Evolutionary conservation across 2,113 vertebrate genomes (phyloP), one percentile per base, ranked within the genome.

Genomic region (Poeciliopsis prolifica): DNA sequence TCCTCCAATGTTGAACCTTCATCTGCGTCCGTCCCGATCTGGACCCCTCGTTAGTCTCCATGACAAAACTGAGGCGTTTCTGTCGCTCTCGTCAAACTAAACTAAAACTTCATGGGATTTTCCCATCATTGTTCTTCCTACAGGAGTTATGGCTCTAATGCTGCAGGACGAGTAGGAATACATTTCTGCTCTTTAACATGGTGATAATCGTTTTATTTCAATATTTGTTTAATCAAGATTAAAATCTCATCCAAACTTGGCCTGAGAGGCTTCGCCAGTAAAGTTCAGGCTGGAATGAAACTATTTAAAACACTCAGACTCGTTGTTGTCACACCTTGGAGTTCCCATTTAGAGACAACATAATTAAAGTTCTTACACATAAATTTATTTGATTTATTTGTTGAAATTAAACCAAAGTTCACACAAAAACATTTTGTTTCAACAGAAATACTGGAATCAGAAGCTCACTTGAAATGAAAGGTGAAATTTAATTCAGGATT

Each of bases 121-220:
- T 84, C 84, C 75, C 3, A 30, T 78, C 74, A 83, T 86, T 84
- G 82, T 86, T 74, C 48, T 65, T 15, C 44, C 15, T 69, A 37
- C 80, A 77, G 80, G 66, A 79, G 71, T 78, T 72, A 28, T 61
- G 64, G 58, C 58, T 75, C 73, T 37, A 77, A 83, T 64, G 74
- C 78, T 4, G 64, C 48, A 67, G 60, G 44, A 74, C 40, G 1
- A 26, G 61, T 48, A 72, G 31, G 22, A 31, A 61, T 4, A 42
- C 14, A 13, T 61, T 35, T 60, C 72, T 33, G 28, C 26, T 22
- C 15, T 40, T 65, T 42, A 65, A 10, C 60, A 30, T 65, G 73
- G 31, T 40, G 35, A 17, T 2, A 14, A n/a, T 2, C 5, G 24
- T n/a, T 72, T 67, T 17, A 11, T 29, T 17, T 37, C 3, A 26